Conservation (phyloP, 2,888 invertebrate genomes). For the Tipula confusa region DNA sequence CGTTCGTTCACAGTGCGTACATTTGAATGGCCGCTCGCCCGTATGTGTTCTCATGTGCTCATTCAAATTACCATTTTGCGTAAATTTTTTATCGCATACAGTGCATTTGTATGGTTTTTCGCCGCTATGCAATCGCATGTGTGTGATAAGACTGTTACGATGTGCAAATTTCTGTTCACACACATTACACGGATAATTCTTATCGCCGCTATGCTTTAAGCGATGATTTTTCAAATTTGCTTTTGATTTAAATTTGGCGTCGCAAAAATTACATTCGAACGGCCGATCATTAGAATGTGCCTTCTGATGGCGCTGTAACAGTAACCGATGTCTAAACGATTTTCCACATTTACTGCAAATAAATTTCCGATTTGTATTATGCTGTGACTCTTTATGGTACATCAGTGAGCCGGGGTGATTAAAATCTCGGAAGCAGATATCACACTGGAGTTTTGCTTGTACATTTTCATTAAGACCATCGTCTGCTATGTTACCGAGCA, state of each 20-base stretch:
- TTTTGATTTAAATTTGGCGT: constrained; percentile 54
- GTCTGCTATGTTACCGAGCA: neutral
- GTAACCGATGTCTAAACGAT: constrained; percentile 68
- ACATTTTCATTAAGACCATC: neutral
- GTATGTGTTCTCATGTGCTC: constrained; percentile 74
- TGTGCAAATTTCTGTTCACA: constrained; percentile 72
- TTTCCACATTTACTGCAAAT: constrained; percentile 72
- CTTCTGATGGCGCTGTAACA: constrained; percentile 71
- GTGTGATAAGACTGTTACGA: constrained; percentile 71
- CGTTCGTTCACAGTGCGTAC: constrained; percentile 60
- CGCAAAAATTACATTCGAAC: constrained; percentile 58
- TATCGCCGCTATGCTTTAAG: constrained; percentile 66
- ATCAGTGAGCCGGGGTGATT: constrained; percentile 69
- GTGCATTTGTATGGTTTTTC: constrained; percentile 41
- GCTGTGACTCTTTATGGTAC: constrained; percentile 69
- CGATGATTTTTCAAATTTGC: constrained; percentile 69
- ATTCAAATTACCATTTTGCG: constrained; percentile 71
- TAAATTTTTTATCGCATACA: constrained; percentile 67
- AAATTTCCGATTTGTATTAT: constrained; percentile 62
- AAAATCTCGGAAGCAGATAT: constrained; percentile 41
- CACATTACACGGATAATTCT: constrained; percentile 63
- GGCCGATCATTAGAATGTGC: constrained; percentile 69
- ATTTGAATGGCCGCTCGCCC: constrained; percentile 72
- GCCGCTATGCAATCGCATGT: constrained; percentile 67
- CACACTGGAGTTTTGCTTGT: constrained; percentile 31